Base-by-base conservation (phyloP, 2,888 invertebrate genomes). In the Ophion ellenae region DNA sequence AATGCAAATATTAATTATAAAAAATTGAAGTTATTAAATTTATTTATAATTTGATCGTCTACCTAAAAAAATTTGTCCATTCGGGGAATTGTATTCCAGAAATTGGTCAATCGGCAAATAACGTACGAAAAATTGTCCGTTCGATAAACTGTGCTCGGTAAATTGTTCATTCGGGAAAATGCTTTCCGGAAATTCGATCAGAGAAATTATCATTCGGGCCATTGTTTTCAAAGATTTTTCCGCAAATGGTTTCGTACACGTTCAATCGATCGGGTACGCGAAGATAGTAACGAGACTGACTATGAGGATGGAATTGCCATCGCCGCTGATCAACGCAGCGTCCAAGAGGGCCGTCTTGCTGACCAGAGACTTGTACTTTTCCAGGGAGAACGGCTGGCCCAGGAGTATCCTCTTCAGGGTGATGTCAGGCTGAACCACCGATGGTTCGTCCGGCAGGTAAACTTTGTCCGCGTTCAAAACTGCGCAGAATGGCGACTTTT, bases 301-400 rank as follows among this genome's bases (percentile, higher is more conserved):
- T 86, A 95, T 95, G 76, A 97, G 94, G 88, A 97, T 96, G 36
- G 96, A 96, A 95, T 97, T 97, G 36, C 98, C 98, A 94, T 97
- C 97, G 7, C 97, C 97, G 75, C 96, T 95, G 45, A 95, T 95
- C 47, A 97, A 94, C 0, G 97, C 96, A 84, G 96, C 96, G 90
- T 97, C 97, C 10, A 98, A 92, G 17, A 98, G 92, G 83, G 96
- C 95, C 59, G 96, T 96, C 94, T 98, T 98, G 88, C 96, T 96
- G 64, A 91, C 90, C 24, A 95, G 89, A 11, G 95, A 94, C 87
- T 92, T 95, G 94, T 93, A 97, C 45, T 92, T 91, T 90, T 95
- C 95, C 66, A 96, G 91, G 2, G 95, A 93, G 89, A 94, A 95
- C 7, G 95, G 94, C 71, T 95, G 94, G 0, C 95, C 95, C 45